phyloP scores from a whole-genome alignment of 1,140 invertebrate species.

The Ips typographus region DNA sequence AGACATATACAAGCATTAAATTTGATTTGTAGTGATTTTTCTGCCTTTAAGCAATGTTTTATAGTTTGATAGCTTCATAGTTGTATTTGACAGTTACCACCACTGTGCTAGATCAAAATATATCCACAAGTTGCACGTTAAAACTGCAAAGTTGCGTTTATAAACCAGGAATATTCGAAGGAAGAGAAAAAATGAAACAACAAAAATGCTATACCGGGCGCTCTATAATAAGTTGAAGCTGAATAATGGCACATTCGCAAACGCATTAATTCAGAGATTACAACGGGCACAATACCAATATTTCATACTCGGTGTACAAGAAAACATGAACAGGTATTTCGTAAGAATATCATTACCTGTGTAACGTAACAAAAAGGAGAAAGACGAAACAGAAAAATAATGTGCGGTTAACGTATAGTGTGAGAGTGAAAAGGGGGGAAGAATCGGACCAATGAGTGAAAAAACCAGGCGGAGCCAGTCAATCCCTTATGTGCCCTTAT shows the following conservation, averaged over 20 bases:
- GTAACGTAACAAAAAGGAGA: constrained; percentile 22
- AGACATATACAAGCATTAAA: no score
- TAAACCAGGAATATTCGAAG: background rate
- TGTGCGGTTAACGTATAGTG: constrained; percentile 18
- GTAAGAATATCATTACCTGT: constrained; percentile 41
- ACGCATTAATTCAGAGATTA: constrained; percentile 38
- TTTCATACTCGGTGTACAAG: constrained; percentile 32
- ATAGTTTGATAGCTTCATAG: no score
- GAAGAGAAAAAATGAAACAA: constrained; percentile 29
- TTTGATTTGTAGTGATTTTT: no score
- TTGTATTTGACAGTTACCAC: no score
- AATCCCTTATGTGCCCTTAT: constrained; percentile 32
- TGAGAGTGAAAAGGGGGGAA: constrained; percentile 36
- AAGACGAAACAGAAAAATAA: constrained; percentile 1
- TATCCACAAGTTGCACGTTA: no score
- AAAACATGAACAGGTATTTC: constrained; percentile 45
- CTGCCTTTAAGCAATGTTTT: no score
- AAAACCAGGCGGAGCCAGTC: constrained; percentile 45
- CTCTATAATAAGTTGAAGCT: constrained; percentile 25
- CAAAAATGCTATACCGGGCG: constrained; percentile 19
- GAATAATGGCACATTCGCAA: constrained; percentile 34
- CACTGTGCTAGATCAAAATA: no score
- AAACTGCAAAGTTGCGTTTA: no score
- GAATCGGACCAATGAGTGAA: constrained; percentile 45
- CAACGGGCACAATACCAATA: constrained; percentile 30